Evolutionary conservation across 2,113 vertebrate species (phyloP).

Genomic region (Cathartes aura): DNA sequence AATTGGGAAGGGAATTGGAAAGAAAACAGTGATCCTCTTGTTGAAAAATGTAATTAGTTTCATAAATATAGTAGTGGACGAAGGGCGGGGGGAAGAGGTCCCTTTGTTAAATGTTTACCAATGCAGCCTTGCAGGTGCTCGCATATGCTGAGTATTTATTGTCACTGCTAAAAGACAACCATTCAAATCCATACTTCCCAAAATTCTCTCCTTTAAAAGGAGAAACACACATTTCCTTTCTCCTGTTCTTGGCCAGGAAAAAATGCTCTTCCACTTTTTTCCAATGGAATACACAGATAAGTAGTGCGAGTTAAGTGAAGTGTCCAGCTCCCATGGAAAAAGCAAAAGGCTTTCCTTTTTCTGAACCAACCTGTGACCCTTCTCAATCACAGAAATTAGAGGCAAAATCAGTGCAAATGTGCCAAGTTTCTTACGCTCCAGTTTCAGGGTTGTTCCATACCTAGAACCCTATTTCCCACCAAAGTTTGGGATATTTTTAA

Average conservation of each 20-base stretch:
- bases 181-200: background rate
- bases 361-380: background rate
- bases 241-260: background rate
- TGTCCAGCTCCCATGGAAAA: background rate
- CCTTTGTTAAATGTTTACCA: background rate
- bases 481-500: background rate
- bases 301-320: background rate
- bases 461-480: background rate
- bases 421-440: background rate
- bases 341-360: background rate
- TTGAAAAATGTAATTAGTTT: constrained; percentile 53
- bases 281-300: background rate
- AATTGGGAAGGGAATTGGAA: constrained; percentile 27
- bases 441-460: background rate
- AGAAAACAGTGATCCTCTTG: constrained; percentile 48
- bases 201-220: background rate
- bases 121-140: background rate
- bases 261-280: background rate
- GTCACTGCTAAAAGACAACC: background rate
- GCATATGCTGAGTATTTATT: background rate
- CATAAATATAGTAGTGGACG: constrained; percentile 40
- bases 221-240: background rate
- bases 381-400: background rate
- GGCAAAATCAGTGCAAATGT: background rate
- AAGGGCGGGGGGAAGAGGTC: background rate